Conservation (phyloP, 2,797 vertebrate genomes). For the Oryzias dopingdopingensis region DNA sequence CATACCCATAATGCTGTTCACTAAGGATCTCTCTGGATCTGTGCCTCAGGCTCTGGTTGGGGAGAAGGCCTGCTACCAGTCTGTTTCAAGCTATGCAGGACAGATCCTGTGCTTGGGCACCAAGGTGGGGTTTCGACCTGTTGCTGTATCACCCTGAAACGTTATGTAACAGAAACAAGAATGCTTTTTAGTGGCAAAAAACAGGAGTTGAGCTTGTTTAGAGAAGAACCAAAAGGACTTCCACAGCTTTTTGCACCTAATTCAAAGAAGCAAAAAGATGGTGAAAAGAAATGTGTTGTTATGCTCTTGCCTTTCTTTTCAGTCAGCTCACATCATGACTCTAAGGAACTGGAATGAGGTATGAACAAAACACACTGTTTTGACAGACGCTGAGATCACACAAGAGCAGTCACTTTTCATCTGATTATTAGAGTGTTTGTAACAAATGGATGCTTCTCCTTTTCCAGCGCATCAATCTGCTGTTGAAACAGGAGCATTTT, state of each 20-base stretch:
- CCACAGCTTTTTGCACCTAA: too few relatives aligned
- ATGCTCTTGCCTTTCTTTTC: conserved; percentile 30
- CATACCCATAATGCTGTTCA: too few relatives aligned
- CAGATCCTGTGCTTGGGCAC: conserved; percentile 95
- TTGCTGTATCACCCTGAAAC: not conserved
- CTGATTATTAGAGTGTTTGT: too few relatives aligned
- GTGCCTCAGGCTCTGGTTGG: conserved; percentile 88
- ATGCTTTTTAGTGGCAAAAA: too few relatives aligned
- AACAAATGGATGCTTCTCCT: not conserved
- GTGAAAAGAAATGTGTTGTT: not conserved
- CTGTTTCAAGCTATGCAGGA: conserved; percentile 88
- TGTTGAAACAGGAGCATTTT: conserved; percentile 91
- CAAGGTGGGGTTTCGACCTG: conserved; percentile 79
- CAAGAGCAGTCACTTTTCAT: too few relatives aligned
- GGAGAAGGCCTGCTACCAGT: conserved; percentile 97
- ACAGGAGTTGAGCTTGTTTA: too few relatives aligned
- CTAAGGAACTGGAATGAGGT: conserved; percentile 96
- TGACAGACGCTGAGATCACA: too few relatives aligned
- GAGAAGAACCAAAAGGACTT: too few relatives aligned
- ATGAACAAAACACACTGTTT: conserved; percentile 13
- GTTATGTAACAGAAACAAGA: not conserved
- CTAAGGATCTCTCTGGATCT: conserved; percentile 5
- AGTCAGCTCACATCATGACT: conserved; percentile 95
- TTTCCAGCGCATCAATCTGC: conserved; percentile 86
- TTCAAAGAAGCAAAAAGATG: too few relatives aligned